Conservation (phyloP, 1,140 invertebrate genomes). For the Babylonia areolata region DNA sequence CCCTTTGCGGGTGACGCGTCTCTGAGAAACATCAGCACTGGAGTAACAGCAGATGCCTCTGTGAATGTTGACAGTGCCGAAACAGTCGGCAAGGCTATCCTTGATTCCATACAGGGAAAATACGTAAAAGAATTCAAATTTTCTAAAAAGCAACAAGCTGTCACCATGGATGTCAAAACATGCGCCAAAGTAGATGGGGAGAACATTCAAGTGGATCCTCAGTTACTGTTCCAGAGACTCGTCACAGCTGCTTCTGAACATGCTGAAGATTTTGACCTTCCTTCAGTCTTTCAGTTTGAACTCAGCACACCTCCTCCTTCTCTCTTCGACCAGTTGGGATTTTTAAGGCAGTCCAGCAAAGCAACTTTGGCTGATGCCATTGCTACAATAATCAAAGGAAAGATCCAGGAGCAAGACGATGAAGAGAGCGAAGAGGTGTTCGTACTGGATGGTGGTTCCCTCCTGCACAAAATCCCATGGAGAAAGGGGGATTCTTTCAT, state of each 20-base stretch:
- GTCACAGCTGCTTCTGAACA: slow-evolving; percentile 11
- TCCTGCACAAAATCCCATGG: neutral
- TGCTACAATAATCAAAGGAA: slow-evolving; percentile 25
- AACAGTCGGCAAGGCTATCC: slow-evolving; percentile 32
- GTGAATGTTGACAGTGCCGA: slow-evolving; percentile 47
- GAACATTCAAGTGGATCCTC: slow-evolving; percentile 43
- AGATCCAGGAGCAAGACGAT: neutral
- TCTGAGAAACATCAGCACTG: slow-evolving; percentile 48
- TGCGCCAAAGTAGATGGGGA: slow-evolving; percentile 45
- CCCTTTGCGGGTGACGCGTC: slow-evolving; percentile 37
- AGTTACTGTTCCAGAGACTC: slow-evolving; percentile 51
- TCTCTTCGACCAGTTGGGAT: slow-evolving; percentile 40
- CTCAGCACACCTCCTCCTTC: slow-evolving; percentile 34
- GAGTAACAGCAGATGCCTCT: slow-evolving; percentile 34
- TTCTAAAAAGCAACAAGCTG: slow-evolving; percentile 40
- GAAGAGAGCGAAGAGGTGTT: neutral
- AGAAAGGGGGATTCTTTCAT: neutral
- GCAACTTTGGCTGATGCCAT: slow-evolving; percentile 21
- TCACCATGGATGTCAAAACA: slow-evolving; percentile 39
- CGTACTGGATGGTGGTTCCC: neutral
- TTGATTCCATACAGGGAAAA: slow-evolving; percentile 39
- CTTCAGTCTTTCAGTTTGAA: slow-evolving; percentile 38
- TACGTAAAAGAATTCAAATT: slow-evolving; percentile 32
- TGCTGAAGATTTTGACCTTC: neutral
- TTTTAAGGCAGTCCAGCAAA: slow-evolving; percentile 22